phyloP scores from a whole-genome alignment of 2,113 vertebrate species.

The Ovis canadensis region DNA sequence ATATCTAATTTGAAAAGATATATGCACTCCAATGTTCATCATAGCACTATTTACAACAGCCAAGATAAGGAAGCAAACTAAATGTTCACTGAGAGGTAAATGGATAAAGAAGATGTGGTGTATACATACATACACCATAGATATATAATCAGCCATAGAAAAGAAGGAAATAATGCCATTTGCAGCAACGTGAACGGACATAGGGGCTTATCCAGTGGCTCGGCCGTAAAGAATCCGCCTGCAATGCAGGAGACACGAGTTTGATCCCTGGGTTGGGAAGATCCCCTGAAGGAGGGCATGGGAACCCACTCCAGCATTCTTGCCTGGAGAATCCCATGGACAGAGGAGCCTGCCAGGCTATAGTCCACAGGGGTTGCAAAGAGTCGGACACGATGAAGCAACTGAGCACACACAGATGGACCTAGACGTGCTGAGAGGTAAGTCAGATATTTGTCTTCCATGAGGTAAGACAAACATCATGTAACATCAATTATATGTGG shows the following conservation, averaged over 20 bases:
- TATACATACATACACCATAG: too few species aligned
- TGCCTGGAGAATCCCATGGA: background rate
- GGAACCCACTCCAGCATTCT: background rate
- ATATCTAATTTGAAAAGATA: background rate
- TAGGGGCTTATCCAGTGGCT: background rate
- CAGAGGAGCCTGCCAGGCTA: background rate
- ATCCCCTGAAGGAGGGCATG: background rate
- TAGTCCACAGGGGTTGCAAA: accelerated
- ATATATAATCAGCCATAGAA: background rate
- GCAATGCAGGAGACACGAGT: background rate
- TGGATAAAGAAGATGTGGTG: background rate
- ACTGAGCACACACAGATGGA: background rate
- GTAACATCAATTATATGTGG: background rate
- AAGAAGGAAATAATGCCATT: background rate
- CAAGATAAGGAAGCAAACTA: background rate
- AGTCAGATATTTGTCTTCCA: background rate
- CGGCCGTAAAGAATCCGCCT: background rate
- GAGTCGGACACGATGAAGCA: background rate
- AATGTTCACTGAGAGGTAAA: background rate
- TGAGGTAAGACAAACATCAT: background rate
- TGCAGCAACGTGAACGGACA: background rate
- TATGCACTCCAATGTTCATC: background rate
- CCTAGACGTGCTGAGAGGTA: background rate
- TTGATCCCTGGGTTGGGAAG: background rate
- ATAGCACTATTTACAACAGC: background rate